Evolutionary conservation across 2,888 invertebrate species (phyloP).

Genomic region (Dione vanillae): DNA sequence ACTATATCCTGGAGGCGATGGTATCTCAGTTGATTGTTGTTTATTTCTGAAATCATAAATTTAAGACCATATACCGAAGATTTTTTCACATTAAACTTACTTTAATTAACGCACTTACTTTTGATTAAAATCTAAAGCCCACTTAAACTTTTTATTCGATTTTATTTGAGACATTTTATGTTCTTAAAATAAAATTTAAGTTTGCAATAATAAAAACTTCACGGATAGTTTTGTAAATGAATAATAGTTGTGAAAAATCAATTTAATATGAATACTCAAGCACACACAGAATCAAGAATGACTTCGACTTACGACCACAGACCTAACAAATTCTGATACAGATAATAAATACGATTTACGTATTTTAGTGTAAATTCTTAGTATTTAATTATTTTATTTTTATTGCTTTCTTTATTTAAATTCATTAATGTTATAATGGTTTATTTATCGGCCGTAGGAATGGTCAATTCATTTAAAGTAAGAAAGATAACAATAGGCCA

Average conservation of each 20-base stretch:
- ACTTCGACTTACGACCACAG: conserved; percentile 2
- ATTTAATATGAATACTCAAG: background rate
- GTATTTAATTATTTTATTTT: too few relatives aligned
- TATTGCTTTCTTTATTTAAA: too few relatives aligned
- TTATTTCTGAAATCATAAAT: conserved; percentile 59
- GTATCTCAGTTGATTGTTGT: conserved; percentile 79
- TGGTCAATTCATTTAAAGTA: too few relatives aligned
- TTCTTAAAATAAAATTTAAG: conserved; percentile 7
- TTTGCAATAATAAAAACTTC: background rate
- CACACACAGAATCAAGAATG: conserved; percentile 10
- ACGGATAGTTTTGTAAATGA: conserved; percentile 5
- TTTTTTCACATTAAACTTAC: background rate
- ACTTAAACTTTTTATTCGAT: conserved; percentile 84
- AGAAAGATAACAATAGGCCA: too few relatives aligned
- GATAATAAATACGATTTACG: background rate
- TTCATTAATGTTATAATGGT: too few relatives aligned
- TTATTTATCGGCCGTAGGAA: too few relatives aligned
- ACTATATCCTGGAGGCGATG: conserved; percentile 94
- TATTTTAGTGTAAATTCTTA: too few relatives aligned
- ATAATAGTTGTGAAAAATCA: background rate
- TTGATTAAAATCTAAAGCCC: conserved; percentile 86
- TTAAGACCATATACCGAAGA: conserved; percentile 5
- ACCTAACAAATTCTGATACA: background rate
- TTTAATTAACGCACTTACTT: conserved; percentile 70
- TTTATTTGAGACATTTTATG: conserved; percentile 67